Evolutionary conservation across 1,140 invertebrate species (phyloP), one percentile per base, ranked within the genome.

Genomic region (Tachypleus tridentatus): DNA sequence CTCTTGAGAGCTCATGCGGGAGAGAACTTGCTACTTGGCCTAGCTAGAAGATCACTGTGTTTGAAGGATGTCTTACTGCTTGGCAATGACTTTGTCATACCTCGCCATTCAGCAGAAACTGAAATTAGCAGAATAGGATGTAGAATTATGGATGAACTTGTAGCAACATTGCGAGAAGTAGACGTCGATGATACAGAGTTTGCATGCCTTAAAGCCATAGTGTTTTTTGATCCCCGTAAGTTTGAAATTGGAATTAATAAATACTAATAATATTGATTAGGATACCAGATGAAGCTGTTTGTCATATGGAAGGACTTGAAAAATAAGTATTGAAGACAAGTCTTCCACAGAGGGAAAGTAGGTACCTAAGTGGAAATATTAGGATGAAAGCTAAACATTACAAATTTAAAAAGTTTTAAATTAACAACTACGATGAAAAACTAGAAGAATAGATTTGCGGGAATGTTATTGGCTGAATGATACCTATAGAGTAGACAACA

Each of bases 171-270:
- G 72, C 84, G 87, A 63, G 91, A 97, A 73, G 88, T 97, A 51
- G 88, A 94, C 75, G 93, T 98, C 62, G 94, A 98, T 75, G 94
- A 97, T 73, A 91, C 92, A 0, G 95, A 98, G 78, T 95, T 97
- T 76, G 91, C 94, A 57, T 97, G 94, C 76, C 82, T 98, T 59
- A 98, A 97, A 80, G 93, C 95, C 51, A 92, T 98, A 72, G 92
- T 98, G 3, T 98, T 98, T 78, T 98, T 98, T 77, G 94, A 98
- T 81, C 94, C 95, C 67, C 74, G 80, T 81, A 70, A 74, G 70
- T 62, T 29, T 29, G 29, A 29, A 29, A 29, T 29, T 29, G 29
- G 29, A 29, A 29, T 29, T 29, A 29, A 29, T 29, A 29, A 29
- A 29, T 29, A 29, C 0, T 29, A 29, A 29, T 29, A 29, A 29